Evolutionary conservation across 1,140 invertebrate genomes (phyloP), one percentile per base, ranked within the genome.

Genomic region (Zaprionus nigranus): DNA sequence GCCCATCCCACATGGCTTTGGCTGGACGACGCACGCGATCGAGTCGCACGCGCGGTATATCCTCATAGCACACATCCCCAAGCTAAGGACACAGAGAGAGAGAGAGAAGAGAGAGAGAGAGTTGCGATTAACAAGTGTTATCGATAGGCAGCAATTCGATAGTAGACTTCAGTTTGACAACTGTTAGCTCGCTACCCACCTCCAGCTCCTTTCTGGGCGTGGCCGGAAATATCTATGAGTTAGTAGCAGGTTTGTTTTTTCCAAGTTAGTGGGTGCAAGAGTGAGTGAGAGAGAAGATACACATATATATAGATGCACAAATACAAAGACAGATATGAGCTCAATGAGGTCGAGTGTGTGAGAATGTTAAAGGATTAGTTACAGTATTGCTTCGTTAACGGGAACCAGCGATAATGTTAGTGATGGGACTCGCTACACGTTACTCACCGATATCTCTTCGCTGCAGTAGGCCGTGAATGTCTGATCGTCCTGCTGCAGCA

Each of bases 401-500:
- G 30, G 9, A 9, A 11, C 30, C 30, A 11, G 28, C 7, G 9
- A 34, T 34, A 34, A 11, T 34, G 2, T 11, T 34, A 34, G 30
- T 34, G 30, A 34, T 34, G 30, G 30, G 3, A 34, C 9, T 69
- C 22, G 40, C 2, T 12, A 46, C 24, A 17, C 20, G 20, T 15
- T 53, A 69, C 91, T 91, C 91, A 97, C 96, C 93, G 96, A 96
- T 94, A 98, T 96, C 93, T 98, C 97, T 93, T 98, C 97, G 92
- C 96, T 97, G 75, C 96, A 95, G 92, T 97, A 97, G 43, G 96
- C 96, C 9, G 97, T 97, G 88, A 98, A 95, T 30, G 96, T 96
- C 86, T 96, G 96, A 74, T 97, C 95, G 91, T 97, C 96, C 93
- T 97, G 97, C 46, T 97, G 95, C 63, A 98, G 94, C 28, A 98